Base-by-base conservation (phyloP, 2,113 vertebrate species). In the Bombycilla garrulus region DNA sequence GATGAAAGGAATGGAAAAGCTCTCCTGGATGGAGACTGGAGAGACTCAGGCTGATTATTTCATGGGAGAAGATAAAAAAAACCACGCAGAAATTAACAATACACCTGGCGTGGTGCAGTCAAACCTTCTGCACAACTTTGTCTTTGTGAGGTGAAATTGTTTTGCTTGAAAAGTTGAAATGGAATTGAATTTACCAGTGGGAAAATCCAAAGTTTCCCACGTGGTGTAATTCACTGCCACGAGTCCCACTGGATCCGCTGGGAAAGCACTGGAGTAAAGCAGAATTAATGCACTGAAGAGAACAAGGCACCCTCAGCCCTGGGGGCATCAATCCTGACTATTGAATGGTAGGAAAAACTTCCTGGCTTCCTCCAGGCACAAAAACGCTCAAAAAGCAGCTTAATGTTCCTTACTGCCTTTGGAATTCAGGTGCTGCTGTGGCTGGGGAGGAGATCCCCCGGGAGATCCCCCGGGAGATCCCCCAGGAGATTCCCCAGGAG, bases 221-320 rank as follows among this genome's bases (percentile, higher is more conserved):
- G 36, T 1, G 3, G 2, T 17, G 15, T 24, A 15, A 13, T 35
- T 50, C 6, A 0, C 33, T 82, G 53, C 62, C 0, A 0, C 11
- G 36, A 72, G 8, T 74, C 38, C 56, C 15, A 14, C 5, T 33
- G 82, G 73, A 81, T 53, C 12, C 33, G 33, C 44, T 54, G 62
- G 62, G n/a, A 64, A 33, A 61, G 15, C 26, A 3, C 9, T 21
- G 5, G 29, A 19, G 57, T 5, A 47, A 67, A 67, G 64, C 22
- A 56, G n/a, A 79, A 78, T 15, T 15, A 42, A 10, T 10, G 29
- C 62, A 12, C 4, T 35, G 45, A 81, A 2, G 28, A n/a, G 69
- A 73, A 28, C 28, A 23, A 23, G 64, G 22, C 29, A 22, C 38
- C 31, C 35, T 47, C 50, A 56, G 12, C 31, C 18, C 35, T 15